Conservation (phyloP, 2,797 vertebrate species). For the Pipistrellus pipistrellus region DNA sequence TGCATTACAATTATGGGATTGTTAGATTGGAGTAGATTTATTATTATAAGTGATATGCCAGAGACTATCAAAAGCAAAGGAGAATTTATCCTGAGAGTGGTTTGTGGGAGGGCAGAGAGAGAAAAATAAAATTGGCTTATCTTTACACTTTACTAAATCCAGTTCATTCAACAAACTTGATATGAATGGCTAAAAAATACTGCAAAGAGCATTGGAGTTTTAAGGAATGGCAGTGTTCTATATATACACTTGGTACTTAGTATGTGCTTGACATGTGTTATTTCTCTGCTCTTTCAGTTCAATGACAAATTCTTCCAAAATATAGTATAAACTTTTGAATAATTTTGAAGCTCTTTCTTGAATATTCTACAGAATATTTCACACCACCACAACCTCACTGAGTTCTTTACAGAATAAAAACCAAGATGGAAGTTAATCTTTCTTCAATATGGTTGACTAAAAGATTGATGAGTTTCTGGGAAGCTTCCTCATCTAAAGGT, state of each 20-base stretch:
- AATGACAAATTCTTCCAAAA: not conserved
- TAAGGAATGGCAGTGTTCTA: not conserved
- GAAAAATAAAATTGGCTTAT: not conserved
- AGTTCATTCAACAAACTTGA: not conserved
- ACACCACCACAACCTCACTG: not conserved
- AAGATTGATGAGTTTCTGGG: constrained; percentile 43
- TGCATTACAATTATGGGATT: not conserved
- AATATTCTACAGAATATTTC: not conserved
- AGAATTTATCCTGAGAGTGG: not conserved
- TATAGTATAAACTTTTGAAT: not conserved
- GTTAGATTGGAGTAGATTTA: not conserved
- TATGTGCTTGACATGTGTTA: not conserved
- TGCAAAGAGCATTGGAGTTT: not conserved
- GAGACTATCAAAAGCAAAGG: not conserved
- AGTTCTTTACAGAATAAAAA: constrained; percentile 13
- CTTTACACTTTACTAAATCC: not conserved
- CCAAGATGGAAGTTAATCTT: not conserved
- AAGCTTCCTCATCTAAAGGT: not conserved
- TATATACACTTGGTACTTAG: not conserved
- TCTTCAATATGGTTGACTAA: constrained; percentile 35
- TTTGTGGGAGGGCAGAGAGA: not conserved
- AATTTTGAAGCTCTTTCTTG: constrained; percentile 20
- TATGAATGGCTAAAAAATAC: not conserved
- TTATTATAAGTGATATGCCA: not conserved
- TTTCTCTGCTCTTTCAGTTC: not conserved